A percentile compares a stretch with the other conserved stretches of the same genome.
phyloP scores from a whole-genome alignment of 2,797 vertebrate species.

The Pipistrellus nathusii region DNA sequence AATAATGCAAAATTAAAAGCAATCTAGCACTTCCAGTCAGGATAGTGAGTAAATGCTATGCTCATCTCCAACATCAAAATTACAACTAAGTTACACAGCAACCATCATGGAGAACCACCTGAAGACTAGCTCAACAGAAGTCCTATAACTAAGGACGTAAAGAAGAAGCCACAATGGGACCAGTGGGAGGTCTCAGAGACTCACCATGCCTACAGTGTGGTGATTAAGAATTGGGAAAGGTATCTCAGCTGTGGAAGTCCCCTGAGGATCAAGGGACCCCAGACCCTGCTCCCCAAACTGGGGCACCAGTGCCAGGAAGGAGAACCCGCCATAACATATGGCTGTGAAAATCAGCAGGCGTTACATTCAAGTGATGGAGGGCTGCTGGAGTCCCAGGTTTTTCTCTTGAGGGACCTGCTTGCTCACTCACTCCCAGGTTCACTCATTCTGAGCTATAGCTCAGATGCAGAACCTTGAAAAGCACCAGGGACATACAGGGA shows the following conservation, averaged over 20 bases:
- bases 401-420: not conserved
- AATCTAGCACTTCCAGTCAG: not conserved
- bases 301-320: not conserved
- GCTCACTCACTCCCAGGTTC: not conserved
- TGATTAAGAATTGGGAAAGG: not conserved
- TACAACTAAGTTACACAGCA: not conserved
- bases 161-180: not conserved
- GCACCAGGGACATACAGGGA: not conserved
- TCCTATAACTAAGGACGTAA: not conserved
- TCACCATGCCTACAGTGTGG: not conserved
- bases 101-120: not conserved
- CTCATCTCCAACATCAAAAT: not conserved
- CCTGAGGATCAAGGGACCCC: not conserved
- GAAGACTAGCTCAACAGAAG: not conserved
- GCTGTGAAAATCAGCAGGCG: not conserved
- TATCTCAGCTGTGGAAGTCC: not conserved
- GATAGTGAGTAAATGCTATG: not conserved
- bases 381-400: not conserved
- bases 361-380: not conserved
- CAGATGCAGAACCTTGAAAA: not conserved
- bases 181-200: not conserved
- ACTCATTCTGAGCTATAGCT: not conserved
- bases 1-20: not conserved
- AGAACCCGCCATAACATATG: not conserved
- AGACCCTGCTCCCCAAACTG: not conserved